Percentiles rank a stretch among this genome's conserved stretches.
Conservation (phyloP, 2,888 invertebrate genomes). For the Eupithecia centaureata region DNA sequence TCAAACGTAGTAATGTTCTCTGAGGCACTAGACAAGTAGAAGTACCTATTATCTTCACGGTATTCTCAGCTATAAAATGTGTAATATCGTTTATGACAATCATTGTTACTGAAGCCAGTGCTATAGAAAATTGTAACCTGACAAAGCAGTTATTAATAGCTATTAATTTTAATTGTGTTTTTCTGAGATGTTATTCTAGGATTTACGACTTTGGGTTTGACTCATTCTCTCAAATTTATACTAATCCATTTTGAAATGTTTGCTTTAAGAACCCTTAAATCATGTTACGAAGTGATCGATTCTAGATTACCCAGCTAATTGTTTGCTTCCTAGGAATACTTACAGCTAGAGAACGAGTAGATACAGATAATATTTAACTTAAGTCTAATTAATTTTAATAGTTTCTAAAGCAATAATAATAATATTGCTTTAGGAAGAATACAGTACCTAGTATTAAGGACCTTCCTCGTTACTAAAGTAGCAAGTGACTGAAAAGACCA, state of each 20-base stretch:
- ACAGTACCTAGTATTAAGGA: too few relatives aligned
- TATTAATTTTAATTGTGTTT: conserved; percentile 3
- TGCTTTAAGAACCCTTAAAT: not conserved
- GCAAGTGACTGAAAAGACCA: too few relatives aligned
- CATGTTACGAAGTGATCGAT: not conserved
- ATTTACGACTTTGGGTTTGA: not conserved
- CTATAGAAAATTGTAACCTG: conserved; percentile 1
- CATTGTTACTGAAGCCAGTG: not conserved
- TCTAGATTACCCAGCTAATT: not conserved
- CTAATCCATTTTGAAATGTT: not conserved
- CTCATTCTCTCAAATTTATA: not conserved
- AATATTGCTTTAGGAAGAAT: too few relatives aligned
- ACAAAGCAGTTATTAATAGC: conserved; percentile 8
- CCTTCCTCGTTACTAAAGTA: too few relatives aligned
- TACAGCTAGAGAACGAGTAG: too few relatives aligned
- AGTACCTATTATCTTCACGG: not conserved
- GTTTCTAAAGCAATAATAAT: too few relatives aligned
- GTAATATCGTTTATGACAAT: conserved; percentile 16
- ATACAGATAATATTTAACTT: too few relatives aligned
- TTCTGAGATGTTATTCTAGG: not conserved
- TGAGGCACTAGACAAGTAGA: not conserved
- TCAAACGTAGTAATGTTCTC: conserved; percentile 2
- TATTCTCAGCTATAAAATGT: conserved; percentile 1
- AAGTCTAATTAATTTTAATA: too few relatives aligned
- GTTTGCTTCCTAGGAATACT: too few relatives aligned